Evolutionary conservation across 2,888 invertebrate genomes (phyloP).

Genomic region (Acanthosepion pharaonis): DNA sequence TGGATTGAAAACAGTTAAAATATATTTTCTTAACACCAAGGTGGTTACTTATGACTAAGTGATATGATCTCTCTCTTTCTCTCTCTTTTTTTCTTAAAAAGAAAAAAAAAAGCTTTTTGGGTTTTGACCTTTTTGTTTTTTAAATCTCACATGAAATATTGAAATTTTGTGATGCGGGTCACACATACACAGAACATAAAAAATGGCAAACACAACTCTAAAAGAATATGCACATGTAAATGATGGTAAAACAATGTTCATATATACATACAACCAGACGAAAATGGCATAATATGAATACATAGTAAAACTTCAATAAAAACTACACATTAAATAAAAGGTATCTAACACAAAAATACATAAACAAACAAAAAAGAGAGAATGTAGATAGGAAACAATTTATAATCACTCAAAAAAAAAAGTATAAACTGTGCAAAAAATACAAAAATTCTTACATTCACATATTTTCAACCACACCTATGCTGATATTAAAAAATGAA

Average conservation of each 20-base stretch:
- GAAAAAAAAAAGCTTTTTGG: not conserved
- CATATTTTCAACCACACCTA: not conserved
- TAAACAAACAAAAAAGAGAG: not conserved
- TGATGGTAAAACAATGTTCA: not conserved
- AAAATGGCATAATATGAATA: not conserved
- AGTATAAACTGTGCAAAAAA: not conserved
- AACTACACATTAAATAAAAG: not conserved
- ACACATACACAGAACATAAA: not conserved
- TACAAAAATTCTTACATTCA: not conserved
- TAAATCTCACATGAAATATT: slow-evolving; percentile 5
- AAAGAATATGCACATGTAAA: not conserved
- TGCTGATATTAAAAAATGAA: not conserved
- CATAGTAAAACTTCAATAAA: not conserved
- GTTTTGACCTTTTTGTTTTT: not conserved
- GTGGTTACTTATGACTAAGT: slow-evolving; percentile 33
- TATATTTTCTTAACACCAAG: not conserved
- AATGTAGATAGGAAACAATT: not conserved
- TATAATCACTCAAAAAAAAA: not conserved
- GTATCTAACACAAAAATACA: not conserved
- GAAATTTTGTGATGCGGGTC: slow-evolving; percentile 21
- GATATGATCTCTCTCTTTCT: not conserved
- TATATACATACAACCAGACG: no score
- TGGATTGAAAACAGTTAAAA: not conserved
- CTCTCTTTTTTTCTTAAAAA: not conserved
- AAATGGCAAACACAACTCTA: not conserved